Evolutionary conservation across 2,113 vertebrate species (phyloP), one percentile per base, ranked within the genome.

Genomic region (Ciconia stormi): DNA sequence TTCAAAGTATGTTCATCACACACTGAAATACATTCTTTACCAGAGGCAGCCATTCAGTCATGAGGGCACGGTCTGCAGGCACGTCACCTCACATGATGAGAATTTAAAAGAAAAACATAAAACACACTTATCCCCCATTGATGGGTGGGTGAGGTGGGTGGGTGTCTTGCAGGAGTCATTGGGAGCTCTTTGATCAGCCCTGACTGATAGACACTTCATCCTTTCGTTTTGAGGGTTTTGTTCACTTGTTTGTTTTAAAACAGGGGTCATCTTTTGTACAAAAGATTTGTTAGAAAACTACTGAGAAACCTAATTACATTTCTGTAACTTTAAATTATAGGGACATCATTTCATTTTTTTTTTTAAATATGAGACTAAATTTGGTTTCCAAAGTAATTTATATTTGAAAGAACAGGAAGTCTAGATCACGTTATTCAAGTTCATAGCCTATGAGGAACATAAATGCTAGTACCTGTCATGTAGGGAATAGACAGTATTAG

Each of bases 311-410:
- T 40, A 69, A 89, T 55, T 46, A 56, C 3, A 46, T 23, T 58
- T 74, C 27, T 32, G 9, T 36, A 81, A 36, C 11, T 76, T 89
- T 9, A 79, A 58, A 63, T 88, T 85, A 85, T 2, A 49, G 14
- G 4, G 3, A 52, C 4, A 8, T 9, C 2, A 12, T 16, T 72
- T 49, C 8, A 10, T n/a, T 8, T 0, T 9, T 53, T 16, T n/a
- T 53, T 56, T 15, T 2, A 7, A 46, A 49, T 4, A 42, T 10
- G 10, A 63, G 30, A 29, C 9, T 62, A 44, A 8, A 62, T 46
- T 87, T 82, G 2, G 4, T 17, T 84, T 81, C 16, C 16, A 38
- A 87, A 66, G 15, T 50, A 78, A 66, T 74, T 62, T 25, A 46
- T 52, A 18, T 67, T 61, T 91, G 44, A 81, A 82, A 82, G 38